These are phyloP conservation scores for Catonia carolina DNA, from an alignment of 2,888 invertebrate species.

Conservation along the genomic window DNA sequence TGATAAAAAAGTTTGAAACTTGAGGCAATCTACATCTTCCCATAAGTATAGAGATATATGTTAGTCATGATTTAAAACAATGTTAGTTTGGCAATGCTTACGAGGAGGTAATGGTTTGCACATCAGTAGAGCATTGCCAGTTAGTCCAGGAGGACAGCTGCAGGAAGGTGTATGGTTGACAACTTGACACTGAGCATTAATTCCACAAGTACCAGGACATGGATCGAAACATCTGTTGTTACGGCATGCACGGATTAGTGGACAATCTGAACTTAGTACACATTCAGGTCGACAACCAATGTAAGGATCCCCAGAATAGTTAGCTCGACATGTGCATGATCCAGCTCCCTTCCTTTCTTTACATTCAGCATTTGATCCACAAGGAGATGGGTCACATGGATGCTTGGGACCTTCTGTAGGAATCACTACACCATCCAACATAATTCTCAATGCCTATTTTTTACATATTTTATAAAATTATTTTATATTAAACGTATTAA, in stretches of 20 bases:
- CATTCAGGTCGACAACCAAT: slow-evolving; percentile 57
- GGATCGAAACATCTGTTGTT: slow-evolving; percentile 55
- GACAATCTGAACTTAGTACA: slow-evolving; percentile 68
- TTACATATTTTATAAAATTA: too few relatives aligned
- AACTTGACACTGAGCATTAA: slow-evolving; percentile 61
- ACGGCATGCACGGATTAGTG: slow-evolving; percentile 54
- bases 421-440: slow-evolving; percentile 6
- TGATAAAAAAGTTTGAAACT: too few relatives aligned
- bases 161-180: slow-evolving; percentile 76
- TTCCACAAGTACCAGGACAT: slow-evolving; percentile 41
- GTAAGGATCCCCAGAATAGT: slow-evolving; percentile 54
- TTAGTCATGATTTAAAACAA: slow-evolving; percentile 17
- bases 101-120: slow-evolving; percentile 40
- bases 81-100: slow-evolving; percentile 31
- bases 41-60: not conserved
- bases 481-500: too few relatives aligned
- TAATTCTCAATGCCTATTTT: not conserved
- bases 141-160: slow-evolving; percentile 54
- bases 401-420: slow-evolving; percentile 45
- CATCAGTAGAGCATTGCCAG: slow-evolving; percentile 57
- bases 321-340: slow-evolving; percentile 55
- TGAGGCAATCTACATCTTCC: too few relatives aligned
- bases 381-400: slow-evolving; percentile 40
- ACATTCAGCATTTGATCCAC: slow-evolving; percentile 43
- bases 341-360: slow-evolving; percentile 39